Base-by-base conservation (phyloP, 1,140 invertebrate genomes). In the Dendroctonus valens region DNA sequence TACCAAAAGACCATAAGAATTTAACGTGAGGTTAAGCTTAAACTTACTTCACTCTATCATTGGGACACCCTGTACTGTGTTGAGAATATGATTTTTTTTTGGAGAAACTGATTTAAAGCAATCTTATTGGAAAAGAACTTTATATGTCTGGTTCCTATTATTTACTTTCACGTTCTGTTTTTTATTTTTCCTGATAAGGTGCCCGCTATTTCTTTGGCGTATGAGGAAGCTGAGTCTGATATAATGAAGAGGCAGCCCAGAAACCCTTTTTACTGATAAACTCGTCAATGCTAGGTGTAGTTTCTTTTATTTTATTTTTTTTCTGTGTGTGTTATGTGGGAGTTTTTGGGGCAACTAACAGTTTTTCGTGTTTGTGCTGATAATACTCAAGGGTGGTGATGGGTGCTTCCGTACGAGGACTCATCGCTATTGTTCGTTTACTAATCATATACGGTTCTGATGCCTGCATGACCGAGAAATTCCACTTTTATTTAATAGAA, bases 231-330 rank as follows among this genome's bases (percentile, higher is more conserved):
- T 75, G 97, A 99, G 86, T 94, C 92, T 81, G 97, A 99, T 89
- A 99, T 99, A 84, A 99, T 99, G 97, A 99, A 99, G 89, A 89
- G 97, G 83, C 91, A 91, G 81, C 97, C 97, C 81, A 89, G 97
- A 89, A 94, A 99, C 81, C 93, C 95, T 78, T 85, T 88, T 82
- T 90, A 87, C 79, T n/a, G 95, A 98, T 86, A 96, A 96, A 86
- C 89, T 98, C 79, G 97, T 99, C 78, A 99, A 99, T 83, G 92
- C 96, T 89, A 96, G 96, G 92, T 94, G 70, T 71, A 69, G 63
- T 74, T 71, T 71, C 68, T 64, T 74, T 72, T 71, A 70, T 65
- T 42, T 69, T 74, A 68, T 38, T 62, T 14, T 59, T 50, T 66
- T 69, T 66, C 39, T 50, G 15, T 60, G n/a, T n/a, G 7, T 63